phyloP scores from a whole-genome alignment of 2,888 invertebrate species.

The Aspidiotus rigidus region DNA sequence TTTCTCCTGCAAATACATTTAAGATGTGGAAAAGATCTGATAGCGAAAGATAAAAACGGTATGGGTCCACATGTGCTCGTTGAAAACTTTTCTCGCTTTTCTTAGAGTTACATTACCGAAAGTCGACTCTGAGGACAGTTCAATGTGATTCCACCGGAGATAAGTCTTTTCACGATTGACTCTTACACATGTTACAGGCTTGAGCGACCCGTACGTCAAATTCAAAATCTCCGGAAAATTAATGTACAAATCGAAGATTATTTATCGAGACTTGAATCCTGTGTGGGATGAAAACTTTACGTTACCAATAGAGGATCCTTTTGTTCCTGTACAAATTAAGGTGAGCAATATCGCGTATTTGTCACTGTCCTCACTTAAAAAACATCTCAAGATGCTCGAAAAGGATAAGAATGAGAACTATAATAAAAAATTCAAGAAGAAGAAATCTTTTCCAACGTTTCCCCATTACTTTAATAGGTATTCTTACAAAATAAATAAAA shows the following conservation, averaged over 20 bases:
- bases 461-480: no score
- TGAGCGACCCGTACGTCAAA: constrained; percentile 96
- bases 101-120: no score
- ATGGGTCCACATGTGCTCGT: neutral
- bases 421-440: no score
- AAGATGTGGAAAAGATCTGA: constrained; percentile 75
- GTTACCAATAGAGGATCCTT: constrained; percentile 83
- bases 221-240: constrained; percentile 80
- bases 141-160: no score
- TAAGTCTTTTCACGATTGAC: no score
- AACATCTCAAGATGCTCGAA: no score
- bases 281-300: constrained; percentile 97
- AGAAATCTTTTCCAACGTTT: no score
- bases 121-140: no score
- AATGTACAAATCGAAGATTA: constrained; percentile 86
- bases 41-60: constrained; percentile 94
- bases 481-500: no score
- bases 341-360: constrained; percentile 44
- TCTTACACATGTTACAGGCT: constrained; percentile 51
- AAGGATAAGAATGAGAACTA: no score
- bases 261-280: constrained; percentile 90
- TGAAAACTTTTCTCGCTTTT: no score
- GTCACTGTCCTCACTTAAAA: no score
- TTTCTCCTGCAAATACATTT: constrained; percentile 84
- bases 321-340: constrained; percentile 74